Evolutionary conservation across 2,113 vertebrate genomes (phyloP), one percentile per base, ranked within the genome.

Genomic region (Cephalopterus ornatus): DNA sequence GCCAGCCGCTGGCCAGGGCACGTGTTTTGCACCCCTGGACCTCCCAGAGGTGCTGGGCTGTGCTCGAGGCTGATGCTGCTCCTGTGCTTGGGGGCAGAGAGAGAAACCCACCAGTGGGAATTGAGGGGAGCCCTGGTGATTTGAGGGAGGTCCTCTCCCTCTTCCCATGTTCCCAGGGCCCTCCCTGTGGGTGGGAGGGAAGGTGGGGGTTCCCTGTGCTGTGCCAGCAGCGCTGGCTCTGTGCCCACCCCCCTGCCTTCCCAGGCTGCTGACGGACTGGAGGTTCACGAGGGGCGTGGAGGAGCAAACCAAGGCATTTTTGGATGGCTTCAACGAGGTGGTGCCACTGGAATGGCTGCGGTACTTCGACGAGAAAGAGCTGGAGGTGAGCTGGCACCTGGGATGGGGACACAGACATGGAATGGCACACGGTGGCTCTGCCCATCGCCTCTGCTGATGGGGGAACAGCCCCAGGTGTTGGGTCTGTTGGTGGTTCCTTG

Each of bases 241-340:
- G 33, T 27, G 52, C 68, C 0, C 3, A 86, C 24, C 22, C 3
- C 12, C 0, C 30, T 77, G 84, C 82, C 88, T 50, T 77, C 70
- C n/a, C 96, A 99, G 99, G 97, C 97, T 99, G 97, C 98, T 99
- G 94, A 99, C 99, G 0, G 99, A 99, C 97, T 99, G 99, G 99
- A 98, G 99, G 66, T 99, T 99, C 96, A 99, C 99, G 0, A 98
- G 99, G 3, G 99, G 99, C 0, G 99, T 99, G 89, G 99, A 99
- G 97, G 99, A 99, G 61, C 99, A 99, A 98, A 99, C 99, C 93
- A 99, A 99, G 96, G 99, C 99, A 9, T 99, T 99, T 97, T 98
- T 99, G 95, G 99, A 99, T 0, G 99, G 99, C 79, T 99, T 99
- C 97, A 99, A 99, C 0, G 99, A 99, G 96, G 99, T 99, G 92